Percentiles rank a stretch among this genome's conserved stretches.
Conservation (phyloP, 2,888 invertebrate genomes). For the Eilema caniola region DNA sequence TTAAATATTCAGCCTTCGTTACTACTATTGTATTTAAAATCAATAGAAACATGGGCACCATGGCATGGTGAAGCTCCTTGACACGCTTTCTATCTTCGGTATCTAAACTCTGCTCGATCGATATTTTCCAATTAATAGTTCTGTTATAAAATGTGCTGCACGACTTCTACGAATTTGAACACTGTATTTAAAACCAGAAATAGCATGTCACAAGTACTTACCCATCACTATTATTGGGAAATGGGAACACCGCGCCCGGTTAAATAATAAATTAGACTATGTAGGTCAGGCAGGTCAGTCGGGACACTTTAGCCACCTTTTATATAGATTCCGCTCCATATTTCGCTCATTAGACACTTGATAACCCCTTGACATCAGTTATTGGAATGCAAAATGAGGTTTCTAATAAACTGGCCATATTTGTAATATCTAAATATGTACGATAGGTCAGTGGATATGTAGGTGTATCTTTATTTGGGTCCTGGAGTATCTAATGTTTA, state of each 20-base stretch:
- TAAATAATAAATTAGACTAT: slow-evolving; percentile 31
- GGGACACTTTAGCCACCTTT: slow-evolving; percentile 6
- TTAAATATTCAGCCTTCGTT: not conserved
- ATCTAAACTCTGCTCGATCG: not conserved
- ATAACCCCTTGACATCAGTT: slow-evolving; percentile 19
- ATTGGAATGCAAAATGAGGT: not conserved
- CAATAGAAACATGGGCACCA: not conserved
- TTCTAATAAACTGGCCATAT: slow-evolving; percentile 6
- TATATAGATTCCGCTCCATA: slow-evolving; percentile 3
- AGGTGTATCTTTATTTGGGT: too few relatives aligned
- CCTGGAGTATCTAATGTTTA: too few relatives aligned
- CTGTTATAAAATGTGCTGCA: not conserved
- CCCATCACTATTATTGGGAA: slow-evolving; percentile 15
- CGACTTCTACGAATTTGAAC: not conserved
- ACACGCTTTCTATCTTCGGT: not conserved
- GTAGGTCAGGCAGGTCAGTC: slow-evolving; percentile 37
- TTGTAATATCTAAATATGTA: not conserved
- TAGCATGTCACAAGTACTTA: slow-evolving; percentile 2
- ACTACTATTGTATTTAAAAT: not conserved
- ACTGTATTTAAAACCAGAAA: not conserved
- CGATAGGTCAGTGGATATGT: too few relatives aligned
- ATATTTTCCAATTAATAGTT: slow-evolving; percentile 6
- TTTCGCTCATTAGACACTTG: slow-evolving; percentile 12
- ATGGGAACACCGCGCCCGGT: slow-evolving; percentile 10
- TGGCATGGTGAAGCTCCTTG: not conserved